Base-by-base conservation (phyloP, 2,797 vertebrate species). In the Galaxias olidus region DNA sequence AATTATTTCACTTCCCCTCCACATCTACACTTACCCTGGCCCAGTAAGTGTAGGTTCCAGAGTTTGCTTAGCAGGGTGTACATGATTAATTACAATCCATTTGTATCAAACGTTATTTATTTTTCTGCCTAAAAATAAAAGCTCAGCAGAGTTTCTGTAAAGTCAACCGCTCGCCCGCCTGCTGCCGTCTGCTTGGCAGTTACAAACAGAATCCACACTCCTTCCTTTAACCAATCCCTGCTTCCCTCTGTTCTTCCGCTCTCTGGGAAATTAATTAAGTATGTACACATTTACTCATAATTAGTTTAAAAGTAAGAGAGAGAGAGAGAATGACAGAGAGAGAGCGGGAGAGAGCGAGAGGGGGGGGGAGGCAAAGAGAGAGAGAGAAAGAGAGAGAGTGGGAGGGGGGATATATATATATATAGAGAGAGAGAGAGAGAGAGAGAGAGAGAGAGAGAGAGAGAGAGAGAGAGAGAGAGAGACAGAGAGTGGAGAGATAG, bases 1-100 rank as follows among this genome's bases (percentile, higher is more conserved):
- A 19, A 81, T 79, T 72, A 60, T 84, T 81, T 80, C 12, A 11
- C 81, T 83, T 81, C 65, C 73, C 30, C 6, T 71, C 73, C 72
- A n/a, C 74, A 87, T 89, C 76, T 86, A 59, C 63, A 81, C 55
- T 79, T 82, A 63, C 59, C 61, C 71, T 72, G 59, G 78, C 74
- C 49, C 73, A 77, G 70, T 76, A 83, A 54, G 82, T 78, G 69
- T 82, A n/a, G n/a, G n/a, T 71, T 80, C 74, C 77, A 77, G 67
- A 74, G 64, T 73, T 66, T 51, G 14, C 64, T 71, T 76, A 63
- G 74, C 80, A 61, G 61, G 75, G 67, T 77, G 71, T 77, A 72
- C 77, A 77, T 77, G 76, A 84, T 85, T 86, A 89, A 90, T 90
- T 88, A 85, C 72, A 75, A 66, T 70, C 66, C 71, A 88, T 87